These are phyloP conservation scores for Megalopta genalis DNA, from an alignment of 1,140 invertebrate genomes.

Conservation along the genomic window DNA sequence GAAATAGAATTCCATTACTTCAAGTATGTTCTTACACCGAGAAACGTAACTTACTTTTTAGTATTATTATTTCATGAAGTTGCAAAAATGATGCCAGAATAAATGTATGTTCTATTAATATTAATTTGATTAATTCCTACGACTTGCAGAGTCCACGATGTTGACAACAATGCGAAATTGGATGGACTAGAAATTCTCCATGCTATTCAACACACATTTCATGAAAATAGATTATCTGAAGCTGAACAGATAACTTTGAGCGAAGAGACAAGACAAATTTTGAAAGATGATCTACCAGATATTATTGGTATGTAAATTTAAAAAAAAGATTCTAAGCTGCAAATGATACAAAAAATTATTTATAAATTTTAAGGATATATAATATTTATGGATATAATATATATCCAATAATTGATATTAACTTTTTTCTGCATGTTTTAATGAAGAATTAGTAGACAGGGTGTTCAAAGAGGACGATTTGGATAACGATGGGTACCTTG, in stretches of 20 bases:
- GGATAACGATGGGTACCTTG: constrained; percentile 90
- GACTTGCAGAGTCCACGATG: constrained; percentile 87
- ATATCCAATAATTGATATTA: constrained; percentile 1
- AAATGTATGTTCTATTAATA: no score
- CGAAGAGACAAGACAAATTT: not conserved
- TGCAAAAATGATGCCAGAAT: no score
- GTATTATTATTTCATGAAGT: no score
- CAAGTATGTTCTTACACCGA: constrained; percentile 75
- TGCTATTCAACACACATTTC: constrained; percentile 84
- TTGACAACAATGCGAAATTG: constrained; percentile 88
- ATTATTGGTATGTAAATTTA: constrained; percentile 51
- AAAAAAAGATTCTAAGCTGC: no score
- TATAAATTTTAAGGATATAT: not conserved
- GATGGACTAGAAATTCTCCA: constrained; percentile 90
- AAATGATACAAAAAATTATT: no score
- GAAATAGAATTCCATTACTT: constrained; percentile 87
- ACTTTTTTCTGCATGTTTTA: constrained; percentile 60
- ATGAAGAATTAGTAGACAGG: constrained; percentile 88
- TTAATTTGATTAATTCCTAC: constrained; percentile 54
- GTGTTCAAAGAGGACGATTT: constrained; percentile 89
- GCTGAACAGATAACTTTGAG: constrained; percentile 37
- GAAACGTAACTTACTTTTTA: no score
- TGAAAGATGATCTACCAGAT: constrained; percentile 39
- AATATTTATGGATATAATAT: not conserved
- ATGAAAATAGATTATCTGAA: constrained; percentile 77